Evolutionary conservation across 2,888 invertebrate species (phyloP).

Genomic region (Troides helena): DNA sequence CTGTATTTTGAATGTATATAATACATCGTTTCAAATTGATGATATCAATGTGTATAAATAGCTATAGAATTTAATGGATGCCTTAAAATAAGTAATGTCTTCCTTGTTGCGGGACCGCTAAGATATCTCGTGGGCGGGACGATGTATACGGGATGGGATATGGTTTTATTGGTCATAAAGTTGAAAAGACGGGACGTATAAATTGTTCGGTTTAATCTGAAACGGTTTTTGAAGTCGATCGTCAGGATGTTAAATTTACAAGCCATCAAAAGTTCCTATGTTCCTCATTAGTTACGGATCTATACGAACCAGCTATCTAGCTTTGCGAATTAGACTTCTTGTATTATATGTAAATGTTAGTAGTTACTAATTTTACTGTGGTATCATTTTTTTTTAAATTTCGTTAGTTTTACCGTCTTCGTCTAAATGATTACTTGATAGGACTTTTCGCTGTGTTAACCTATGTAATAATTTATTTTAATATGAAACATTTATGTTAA

Average conservation of each 20-base stretch:
- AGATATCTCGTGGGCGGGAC: conserved; percentile 54
- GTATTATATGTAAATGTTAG: too few species aligned
- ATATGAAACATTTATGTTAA: too few species aligned
- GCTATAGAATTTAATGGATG: conserved; percentile 50
- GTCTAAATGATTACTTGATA: not conserved
- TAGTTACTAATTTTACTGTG: not conserved
- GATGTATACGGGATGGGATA: conserved; percentile 57
- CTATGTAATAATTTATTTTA: too few species aligned
- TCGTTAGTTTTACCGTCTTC: too few species aligned
- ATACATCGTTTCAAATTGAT: not conserved
- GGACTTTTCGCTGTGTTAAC: not conserved
- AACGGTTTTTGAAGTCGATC: conserved; percentile 42
- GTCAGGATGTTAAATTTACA: conserved; percentile 39
- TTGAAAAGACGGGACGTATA: conserved; percentile 50
- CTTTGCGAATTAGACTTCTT: too few species aligned
- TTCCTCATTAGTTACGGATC: conserved; percentile 29
- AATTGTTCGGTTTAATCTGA: conserved; percentile 46
- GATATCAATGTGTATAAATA: conserved; percentile 27
- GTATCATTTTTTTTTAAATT: too few species aligned
- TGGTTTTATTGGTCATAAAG: conserved; percentile 68
- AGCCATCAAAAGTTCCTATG: conserved; percentile 35
- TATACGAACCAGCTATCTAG: conserved; percentile 11
- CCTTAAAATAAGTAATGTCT: conserved; percentile 61
- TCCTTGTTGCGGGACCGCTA: conserved; percentile 45
- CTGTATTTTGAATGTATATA: too few species aligned